A percentile compares a stretch with the other conserved stretches of the same genome.
Conservation (phyloP, 2,113 vertebrate genomes). For the Ciconia boyciana region DNA sequence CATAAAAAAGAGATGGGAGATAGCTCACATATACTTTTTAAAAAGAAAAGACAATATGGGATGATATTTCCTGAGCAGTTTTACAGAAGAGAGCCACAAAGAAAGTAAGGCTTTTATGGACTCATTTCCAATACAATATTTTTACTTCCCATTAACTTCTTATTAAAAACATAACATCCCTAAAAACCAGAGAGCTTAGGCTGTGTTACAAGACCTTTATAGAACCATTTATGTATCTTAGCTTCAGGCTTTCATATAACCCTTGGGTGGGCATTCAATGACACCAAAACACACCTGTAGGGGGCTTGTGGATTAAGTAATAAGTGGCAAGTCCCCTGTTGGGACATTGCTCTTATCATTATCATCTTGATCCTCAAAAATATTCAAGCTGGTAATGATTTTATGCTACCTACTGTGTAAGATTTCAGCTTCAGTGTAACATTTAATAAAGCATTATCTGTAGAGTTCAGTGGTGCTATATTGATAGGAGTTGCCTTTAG, state of each 20-base stretch:
- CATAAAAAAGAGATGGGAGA: neutral
- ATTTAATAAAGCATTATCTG: constrained; percentile 76
- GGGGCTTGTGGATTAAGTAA: constrained; percentile 65
- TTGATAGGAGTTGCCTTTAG: constrained; percentile 58
- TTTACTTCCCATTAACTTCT: constrained; percentile 52
- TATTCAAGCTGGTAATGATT: constrained; percentile 76
- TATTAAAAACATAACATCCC: constrained; percentile 50
- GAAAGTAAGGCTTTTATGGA: neutral
- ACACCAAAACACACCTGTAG: constrained; percentile 60
- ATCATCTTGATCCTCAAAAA: constrained; percentile 68
- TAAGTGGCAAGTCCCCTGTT: constrained; percentile 52
- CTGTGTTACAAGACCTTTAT: constrained; percentile 58
- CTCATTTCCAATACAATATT: neutral
- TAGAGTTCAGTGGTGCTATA: constrained; percentile 38
- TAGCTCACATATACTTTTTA: neutral
- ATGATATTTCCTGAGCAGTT: constrained; percentile 32
- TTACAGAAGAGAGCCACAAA: neutral
- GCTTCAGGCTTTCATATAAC: constrained; percentile 63
- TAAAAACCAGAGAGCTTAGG: constrained; percentile 44
- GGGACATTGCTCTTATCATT: constrained; percentile 69
- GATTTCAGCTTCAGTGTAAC: constrained; percentile 68
- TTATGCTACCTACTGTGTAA: constrained; percentile 67
- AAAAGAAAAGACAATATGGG: constrained; percentile 29
- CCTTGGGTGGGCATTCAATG: constrained; percentile 69
- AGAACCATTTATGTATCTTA: constrained; percentile 63